These are phyloP conservation scores for Nanger granti DNA, from an alignment of 2,113 vertebrate genomes.

Conservation along the genomic window DNA sequence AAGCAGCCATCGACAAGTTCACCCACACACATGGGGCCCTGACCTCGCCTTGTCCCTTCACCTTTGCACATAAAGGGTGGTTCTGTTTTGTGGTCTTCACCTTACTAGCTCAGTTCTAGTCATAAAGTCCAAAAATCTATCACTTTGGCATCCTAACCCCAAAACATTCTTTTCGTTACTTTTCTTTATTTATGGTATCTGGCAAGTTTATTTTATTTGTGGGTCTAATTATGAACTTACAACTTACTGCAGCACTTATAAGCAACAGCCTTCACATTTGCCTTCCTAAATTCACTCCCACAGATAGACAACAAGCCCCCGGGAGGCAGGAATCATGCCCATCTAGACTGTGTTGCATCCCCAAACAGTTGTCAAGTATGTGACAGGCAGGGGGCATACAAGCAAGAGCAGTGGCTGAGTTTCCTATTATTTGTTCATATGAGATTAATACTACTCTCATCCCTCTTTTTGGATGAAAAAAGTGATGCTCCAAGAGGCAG, in stretches of 20 bases:
- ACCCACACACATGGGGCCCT: fast-evolving
- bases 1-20: background rate
- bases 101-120: background rate
- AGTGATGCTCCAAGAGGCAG: background rate
- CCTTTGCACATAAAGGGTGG: fast-evolving
- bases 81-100: background rate
- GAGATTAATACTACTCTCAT: background rate
- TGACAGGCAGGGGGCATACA: fast-evolving
- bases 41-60: background rate
- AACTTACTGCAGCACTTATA: background rate
- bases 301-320: background rate
- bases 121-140: background rate
- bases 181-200: background rate
- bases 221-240: background rate
- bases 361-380: background rate
- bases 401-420: background rate
- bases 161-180: background rate
- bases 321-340: background rate
- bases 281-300: background rate
- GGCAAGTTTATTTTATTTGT: background rate
- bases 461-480: background rate
- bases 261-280: background rate
- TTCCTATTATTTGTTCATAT: background rate
- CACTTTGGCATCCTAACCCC: background rate
- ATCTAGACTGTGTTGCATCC: fast-evolving